Conservation (phyloP, 1,140 invertebrate genomes). For the Acarapis woodi region DNA sequence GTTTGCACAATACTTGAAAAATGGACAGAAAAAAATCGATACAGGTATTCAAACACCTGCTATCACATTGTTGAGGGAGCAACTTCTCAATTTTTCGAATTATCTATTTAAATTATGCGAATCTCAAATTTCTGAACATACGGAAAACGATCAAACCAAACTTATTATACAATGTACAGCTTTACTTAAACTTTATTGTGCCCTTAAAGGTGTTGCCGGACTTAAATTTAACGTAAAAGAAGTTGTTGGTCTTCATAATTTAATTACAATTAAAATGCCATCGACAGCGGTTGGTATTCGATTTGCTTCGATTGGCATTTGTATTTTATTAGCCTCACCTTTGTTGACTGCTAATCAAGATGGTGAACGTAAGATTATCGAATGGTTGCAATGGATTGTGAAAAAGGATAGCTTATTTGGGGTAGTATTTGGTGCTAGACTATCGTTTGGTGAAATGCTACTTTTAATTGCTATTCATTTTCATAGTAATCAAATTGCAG, state of each 20-base stretch:
- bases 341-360: constrained; percentile 42
- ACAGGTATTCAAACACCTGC: background rate
- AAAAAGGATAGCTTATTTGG: constrained; percentile 47
- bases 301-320: constrained; percentile 71
- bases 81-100: constrained; percentile 3
- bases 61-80: constrained; percentile 1
- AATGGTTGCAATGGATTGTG: constrained; percentile 79
- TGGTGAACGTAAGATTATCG: constrained; percentile 59
- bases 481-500: constrained; percentile 65
- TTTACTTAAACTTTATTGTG: constrained; percentile 56
- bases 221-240: constrained; percentile 87
- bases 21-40: constrained; percentile 41
- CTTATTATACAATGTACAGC: constrained; percentile 40
- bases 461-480: constrained; percentile 86
- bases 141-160: background rate
- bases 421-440: constrained; percentile 13
- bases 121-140: too few species aligned
- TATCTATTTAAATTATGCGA: background rate
- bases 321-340: constrained; percentile 78
- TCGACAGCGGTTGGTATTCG: constrained; percentile 57
- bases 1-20: constrained; percentile 68
- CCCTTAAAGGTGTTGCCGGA: constrained; percentile 61
- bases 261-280: constrained; percentile 66
- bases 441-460: constrained; percentile 71
- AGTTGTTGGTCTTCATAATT: constrained; percentile 41